Base-by-base conservation (phyloP, 1,140 invertebrate species). In the Sesamia nonagrioides region DNA sequence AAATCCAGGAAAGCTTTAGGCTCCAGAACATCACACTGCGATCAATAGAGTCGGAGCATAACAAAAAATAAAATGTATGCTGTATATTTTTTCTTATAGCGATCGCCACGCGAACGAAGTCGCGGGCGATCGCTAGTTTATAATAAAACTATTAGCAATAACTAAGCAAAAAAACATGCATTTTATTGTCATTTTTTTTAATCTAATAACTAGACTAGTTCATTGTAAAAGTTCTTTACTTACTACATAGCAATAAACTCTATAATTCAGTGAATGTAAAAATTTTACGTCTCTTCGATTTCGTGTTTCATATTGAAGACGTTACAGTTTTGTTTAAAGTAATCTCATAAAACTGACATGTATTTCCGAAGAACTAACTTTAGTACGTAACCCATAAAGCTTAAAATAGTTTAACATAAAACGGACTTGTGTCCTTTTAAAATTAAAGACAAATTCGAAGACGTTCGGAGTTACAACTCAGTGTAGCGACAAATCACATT, bases 401-500 rank as follows among this genome's bases (percentile, higher is more conserved):
- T 1, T 18, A 63, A 18, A 63, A 18, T 5, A 11, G 8, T 18
- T 11, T 18, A 17, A 42, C 27, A 48, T 50, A 58, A 63, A 72
- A 72, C 72, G 6, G 7, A 45, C 13, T 21, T 27, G 21, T 58
- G 2, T 1, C 37, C 17, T 73, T 42, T 40, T 21, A 15, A 50
- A 45, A 45, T 13, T 1, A 1, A 60, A 18, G 58, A 40, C 17
- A 40, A 69, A 79, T 85, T 84, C 80, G 79, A 82, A 88, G 77
- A 80, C 60, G 77, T 79, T 81, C 52, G 73, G 61, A 79, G 78
- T 50, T 61, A 68, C 77, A 66, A 52, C 69, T 78, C 60, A 72
- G 79, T 77, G 84, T 60, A 73, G 80, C 79, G 84, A 84, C 80
- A 85, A 84, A 86, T 86, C 80, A 85, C 79, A 86, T 86, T 50